phyloP scores from a whole-genome alignment of 1,140 invertebrate species.

The Drosophila pectinifera region DNA sequence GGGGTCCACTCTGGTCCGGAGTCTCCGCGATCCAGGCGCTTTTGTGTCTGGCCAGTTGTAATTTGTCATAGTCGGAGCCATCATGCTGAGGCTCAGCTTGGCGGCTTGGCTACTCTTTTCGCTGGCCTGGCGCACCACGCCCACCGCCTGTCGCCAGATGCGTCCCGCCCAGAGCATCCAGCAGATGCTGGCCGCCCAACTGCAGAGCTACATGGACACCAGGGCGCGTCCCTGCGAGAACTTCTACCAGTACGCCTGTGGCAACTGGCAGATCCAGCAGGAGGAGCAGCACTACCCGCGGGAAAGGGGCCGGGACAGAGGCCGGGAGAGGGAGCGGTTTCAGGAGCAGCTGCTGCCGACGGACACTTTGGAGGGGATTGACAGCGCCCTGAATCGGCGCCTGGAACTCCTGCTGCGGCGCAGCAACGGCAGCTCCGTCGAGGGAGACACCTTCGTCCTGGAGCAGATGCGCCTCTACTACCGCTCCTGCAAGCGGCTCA shows the following conservation, averaged over 20 bases:
- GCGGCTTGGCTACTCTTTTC: constrained; percentile 70
- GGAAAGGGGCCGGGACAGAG: constrained; percentile 37
- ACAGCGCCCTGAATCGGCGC: constrained; percentile 62
- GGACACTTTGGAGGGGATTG: constrained; percentile 66
- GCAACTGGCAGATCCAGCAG: constrained; percentile 76
- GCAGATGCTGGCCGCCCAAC: constrained; percentile 69
- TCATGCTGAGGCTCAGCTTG: constrained; percentile 76
- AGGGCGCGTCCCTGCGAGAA: constrained; percentile 74
- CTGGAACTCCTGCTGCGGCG: constrained; percentile 62
- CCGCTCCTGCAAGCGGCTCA: constrained; percentile 76
- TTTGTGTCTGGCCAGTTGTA: constrained; percentile 31
- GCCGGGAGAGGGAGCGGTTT: constrained; percentile 12
- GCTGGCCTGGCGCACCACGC: constrained; percentile 76
- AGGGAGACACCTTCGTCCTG: constrained; percentile 29
- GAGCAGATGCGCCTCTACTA: constrained; percentile 70
- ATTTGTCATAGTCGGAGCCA: constrained; percentile 44
- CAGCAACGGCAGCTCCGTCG: constrained; percentile 29
- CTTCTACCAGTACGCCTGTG: constrained; percentile 82
- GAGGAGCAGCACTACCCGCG: constrained; percentile 45
- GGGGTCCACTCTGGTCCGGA: constrained; percentile 8
- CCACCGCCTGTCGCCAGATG: constrained; percentile 74
- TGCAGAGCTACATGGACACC: constrained; percentile 78
- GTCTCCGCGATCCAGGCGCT: constrained; percentile 11
- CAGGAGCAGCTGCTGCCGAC: constrained; percentile 60
- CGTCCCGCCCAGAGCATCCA: constrained; percentile 56